Percentiles rank a stretch among this genome's conserved stretches.
phyloP scores from a whole-genome alignment of 64 coral and sea anemone species.

The Pocillopora verrucosa region DNA sequence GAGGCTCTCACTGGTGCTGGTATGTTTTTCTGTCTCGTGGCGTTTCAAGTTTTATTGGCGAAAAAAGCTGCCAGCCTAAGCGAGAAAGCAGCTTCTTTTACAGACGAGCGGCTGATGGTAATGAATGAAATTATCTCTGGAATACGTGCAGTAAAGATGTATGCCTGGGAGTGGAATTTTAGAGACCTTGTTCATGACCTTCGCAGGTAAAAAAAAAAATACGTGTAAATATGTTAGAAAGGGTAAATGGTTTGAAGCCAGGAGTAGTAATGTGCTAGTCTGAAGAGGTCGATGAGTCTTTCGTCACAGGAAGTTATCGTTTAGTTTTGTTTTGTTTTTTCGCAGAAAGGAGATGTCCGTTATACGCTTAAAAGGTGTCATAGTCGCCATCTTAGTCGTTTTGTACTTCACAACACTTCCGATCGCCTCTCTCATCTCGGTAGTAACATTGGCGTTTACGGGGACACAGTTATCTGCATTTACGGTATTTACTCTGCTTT shows the following conservation, averaged over 20 bases:
- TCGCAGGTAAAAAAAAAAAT: background rate
- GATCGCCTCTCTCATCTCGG: background rate
- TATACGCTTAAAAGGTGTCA: conserved; percentile 1
- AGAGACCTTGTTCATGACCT: background rate
- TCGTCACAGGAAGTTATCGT: too few relatives aligned
- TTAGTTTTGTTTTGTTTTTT: background rate
- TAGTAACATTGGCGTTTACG: background rate
- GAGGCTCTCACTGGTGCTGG: background rate
- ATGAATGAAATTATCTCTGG: conserved; percentile 8
- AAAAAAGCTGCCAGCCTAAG: background rate
- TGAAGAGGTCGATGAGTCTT: too few relatives aligned
- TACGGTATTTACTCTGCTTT: conserved; percentile 18
- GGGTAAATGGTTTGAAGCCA: too few relatives aligned
- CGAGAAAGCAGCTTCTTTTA: conserved; percentile 6
- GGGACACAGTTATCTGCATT: background rate
- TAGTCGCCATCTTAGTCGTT: background rate
- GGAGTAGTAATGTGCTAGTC: too few relatives aligned
- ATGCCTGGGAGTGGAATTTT: conserved; percentile 22
- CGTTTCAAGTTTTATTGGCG: background rate
- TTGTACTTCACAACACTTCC: background rate
- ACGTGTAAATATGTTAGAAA: too few relatives aligned
- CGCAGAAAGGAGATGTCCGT: conserved; percentile 20
- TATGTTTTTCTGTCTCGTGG: background rate
- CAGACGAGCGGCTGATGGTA: background rate
- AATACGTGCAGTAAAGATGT: background rate